Conservation (phyloP, 1,140 invertebrate genomes). For the Drosophila guanche region DNA sequence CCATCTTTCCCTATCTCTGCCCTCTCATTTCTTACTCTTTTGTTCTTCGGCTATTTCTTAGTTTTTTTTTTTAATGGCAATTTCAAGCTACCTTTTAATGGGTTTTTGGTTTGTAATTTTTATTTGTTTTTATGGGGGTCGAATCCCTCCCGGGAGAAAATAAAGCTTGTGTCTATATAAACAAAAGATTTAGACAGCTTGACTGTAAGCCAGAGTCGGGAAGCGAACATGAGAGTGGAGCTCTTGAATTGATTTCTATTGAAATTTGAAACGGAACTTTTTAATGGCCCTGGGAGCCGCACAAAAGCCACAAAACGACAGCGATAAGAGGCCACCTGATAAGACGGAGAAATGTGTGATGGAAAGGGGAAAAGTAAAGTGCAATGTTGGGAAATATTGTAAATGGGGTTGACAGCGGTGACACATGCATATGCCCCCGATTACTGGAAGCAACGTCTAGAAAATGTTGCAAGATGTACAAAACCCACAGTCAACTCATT, state of each 20-base stretch:
- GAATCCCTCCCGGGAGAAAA: constrained; percentile 35
- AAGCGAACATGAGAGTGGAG: constrained; percentile 49
- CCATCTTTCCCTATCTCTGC: constrained; percentile 24
- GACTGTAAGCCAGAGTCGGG: constrained; percentile 12
- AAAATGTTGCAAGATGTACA: too few relatives aligned
- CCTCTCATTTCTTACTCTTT: constrained; percentile 29
- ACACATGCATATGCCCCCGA: too few relatives aligned
- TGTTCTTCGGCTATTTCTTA: constrained; percentile 10
- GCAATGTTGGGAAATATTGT: constrained; percentile 22
- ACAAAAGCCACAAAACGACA: constrained; percentile 6
- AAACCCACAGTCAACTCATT: too few relatives aligned
- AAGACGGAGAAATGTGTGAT: constrained; percentile 22
- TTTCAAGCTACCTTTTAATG: constrained; percentile 76
- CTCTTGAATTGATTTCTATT: constrained; percentile 77
- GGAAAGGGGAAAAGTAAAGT: constrained; percentile 7
- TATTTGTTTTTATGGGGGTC: constrained; percentile 60
- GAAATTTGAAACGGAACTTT: constrained; percentile 79
- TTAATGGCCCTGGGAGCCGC: constrained; percentile 31
- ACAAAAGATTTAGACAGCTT: constrained; percentile 56
- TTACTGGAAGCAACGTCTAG: too few relatives aligned
- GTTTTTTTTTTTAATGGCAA: constrained; percentile 72
- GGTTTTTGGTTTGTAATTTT: constrained; percentile 47
- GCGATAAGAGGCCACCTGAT: constrained; percentile 27
- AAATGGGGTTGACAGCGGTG: constrained; percentile 2
- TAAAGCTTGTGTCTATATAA: constrained; percentile 46